Conservation (phyloP, 2,797 vertebrate species). For the Numenius phaeopus region DNA sequence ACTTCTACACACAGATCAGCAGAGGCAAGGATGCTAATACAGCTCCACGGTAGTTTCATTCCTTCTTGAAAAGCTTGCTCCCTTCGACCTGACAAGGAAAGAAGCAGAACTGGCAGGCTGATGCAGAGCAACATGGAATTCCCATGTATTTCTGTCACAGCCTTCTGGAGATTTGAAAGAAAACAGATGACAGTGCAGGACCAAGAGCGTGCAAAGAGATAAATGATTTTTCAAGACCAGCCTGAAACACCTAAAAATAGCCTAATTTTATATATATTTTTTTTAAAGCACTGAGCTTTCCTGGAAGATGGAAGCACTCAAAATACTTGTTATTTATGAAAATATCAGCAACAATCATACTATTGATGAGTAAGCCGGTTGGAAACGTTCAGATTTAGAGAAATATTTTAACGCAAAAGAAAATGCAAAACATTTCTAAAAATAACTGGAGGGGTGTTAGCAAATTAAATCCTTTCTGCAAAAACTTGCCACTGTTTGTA, state of each 20-base stretch:
- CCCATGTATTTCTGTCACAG: neutral
- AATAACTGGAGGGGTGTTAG: neutral
- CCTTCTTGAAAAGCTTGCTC: constrained; percentile 9
- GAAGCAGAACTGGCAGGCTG: neutral
- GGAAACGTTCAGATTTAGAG: neutral
- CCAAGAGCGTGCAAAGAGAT: neutral
- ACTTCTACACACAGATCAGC: neutral
- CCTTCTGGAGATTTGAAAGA: constrained; percentile 42
- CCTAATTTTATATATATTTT: neutral
- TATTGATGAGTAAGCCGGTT: neutral
- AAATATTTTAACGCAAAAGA: neutral
- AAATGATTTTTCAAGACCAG: constrained; percentile 47
- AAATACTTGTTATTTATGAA: neutral
- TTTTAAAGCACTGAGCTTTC: neutral
- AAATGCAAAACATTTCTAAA: neutral
- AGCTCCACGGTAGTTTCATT: neutral
- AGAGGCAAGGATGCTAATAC: neutral
- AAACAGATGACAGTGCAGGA: constrained; percentile 56
- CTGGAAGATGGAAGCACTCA: neutral
- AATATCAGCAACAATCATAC: neutral
- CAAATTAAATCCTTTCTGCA: neutral
- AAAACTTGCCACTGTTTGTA: neutral
- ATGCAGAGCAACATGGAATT: constrained; percentile 38
- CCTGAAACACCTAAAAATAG: constrained; percentile 20
- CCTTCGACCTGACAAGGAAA: neutral